phyloP scores from a whole-genome alignment of 2,797 vertebrate species.

The Prionace glauca region DNA sequence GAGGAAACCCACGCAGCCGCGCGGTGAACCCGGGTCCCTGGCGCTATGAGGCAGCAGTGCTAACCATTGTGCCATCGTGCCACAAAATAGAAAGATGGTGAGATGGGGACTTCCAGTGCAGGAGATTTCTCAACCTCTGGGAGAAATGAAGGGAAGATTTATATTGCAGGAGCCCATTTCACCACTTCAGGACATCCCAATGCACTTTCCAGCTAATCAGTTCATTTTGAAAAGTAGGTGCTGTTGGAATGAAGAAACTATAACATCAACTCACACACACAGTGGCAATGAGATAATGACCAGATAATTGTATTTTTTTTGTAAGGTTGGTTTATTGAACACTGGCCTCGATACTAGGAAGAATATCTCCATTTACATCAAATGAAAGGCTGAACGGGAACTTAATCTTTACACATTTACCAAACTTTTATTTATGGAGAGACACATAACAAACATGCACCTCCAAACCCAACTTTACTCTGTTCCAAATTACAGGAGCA shows the following conservation, averaged over 20 bases:
- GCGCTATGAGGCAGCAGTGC: too few relatives aligned
- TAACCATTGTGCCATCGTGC: too few relatives aligned
- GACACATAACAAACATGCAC: neutral
- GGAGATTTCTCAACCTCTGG: neutral
- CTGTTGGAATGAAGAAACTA: too few relatives aligned
- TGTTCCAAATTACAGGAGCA: neutral
- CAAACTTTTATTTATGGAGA: neutral
- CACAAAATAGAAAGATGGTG: neutral
- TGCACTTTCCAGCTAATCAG: neutral
- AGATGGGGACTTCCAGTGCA: neutral
- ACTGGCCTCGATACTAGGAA: neutral
- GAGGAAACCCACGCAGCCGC: too few relatives aligned
- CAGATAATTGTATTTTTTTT: neutral
- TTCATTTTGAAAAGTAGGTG: neutral
- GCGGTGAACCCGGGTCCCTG: too few relatives aligned
- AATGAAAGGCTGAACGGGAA: neutral
- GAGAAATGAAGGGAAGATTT: neutral
- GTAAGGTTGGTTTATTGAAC: neutral
- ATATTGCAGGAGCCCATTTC: neutral
- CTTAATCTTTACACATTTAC: neutral
- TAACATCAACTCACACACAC: neutral
- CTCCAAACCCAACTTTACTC: neutral
- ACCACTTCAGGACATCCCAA: too few relatives aligned
- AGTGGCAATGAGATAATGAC: neutral
- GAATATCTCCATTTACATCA: neutral